Evolutionary conservation across 2,113 vertebrate species (phyloP), one percentile per base, ranked within the genome.

Genomic region (Microcebus murinus): DNA sequence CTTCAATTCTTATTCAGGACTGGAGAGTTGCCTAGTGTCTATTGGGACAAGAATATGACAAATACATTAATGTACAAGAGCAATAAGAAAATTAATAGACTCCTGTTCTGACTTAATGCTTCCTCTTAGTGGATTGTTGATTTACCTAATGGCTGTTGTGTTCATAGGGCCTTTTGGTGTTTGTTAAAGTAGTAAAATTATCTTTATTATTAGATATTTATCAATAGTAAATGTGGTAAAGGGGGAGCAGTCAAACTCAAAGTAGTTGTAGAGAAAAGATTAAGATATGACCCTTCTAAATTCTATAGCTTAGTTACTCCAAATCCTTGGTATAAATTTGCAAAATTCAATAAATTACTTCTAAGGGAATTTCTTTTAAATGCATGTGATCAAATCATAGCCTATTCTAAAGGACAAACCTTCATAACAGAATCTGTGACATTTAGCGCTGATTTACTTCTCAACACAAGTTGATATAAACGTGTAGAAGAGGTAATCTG

Each of bases 51-150:
- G 36, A 81, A 71, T 93, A 45, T 97, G 82, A 68, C 80, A 96
- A 96, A 84, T 74, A n/a, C 39, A 52, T 73, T 77, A 80, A 92
- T 36, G 55, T 76, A 67, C 29, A 96, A 88, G 73, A 95, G 9
- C 73, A 86, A 42, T 71, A 96, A 94, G 92, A 94, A 96, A 94
- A 95, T 74, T 61, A 96, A 96, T 59, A 94, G 83, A 96, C 18
- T 95, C 29, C 12, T 91, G 57, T 80, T 91, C 25, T 90, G 70
- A 91, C 63, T 87, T 87, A 76, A 83, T 80, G 34, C 29, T 86
- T 96, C 18, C 7, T 42, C 20, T 93, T 89, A 96, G 59, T 68
- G 63, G 52, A 50, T 42, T 91, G 42, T 20, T 96, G 84, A 85
- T 82, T 91, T 93, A 90, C 21, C 77, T 93, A 61, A 83, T 67